Base-by-base conservation (phyloP, 2,888 invertebrate genomes). In the Apoderus coryli region DNA sequence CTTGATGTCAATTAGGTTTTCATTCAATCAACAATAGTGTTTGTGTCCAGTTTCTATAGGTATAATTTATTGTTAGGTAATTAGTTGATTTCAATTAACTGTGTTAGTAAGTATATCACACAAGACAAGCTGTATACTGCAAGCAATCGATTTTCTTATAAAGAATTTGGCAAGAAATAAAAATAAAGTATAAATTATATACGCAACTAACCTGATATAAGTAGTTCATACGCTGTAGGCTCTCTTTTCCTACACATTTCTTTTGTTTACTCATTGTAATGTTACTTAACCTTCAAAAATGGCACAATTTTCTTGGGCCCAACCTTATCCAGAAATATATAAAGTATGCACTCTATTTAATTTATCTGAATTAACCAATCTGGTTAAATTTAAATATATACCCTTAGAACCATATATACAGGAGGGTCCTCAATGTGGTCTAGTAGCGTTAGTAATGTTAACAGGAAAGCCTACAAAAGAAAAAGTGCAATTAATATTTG, bases 371-470 rank as follows among this genome's bases (percentile, higher is more conserved):
- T 38, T 63, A 14, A 45, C 49, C 28, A 46, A 61, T 26, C 75
- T 76, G 2, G 60, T 58, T 41, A 50, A 48, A 29, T 68, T 45
- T 24, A 33, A 32, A 10, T 59, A 58, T 37, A 49, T 38, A 33
- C 38, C 48, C 13, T 39, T 56, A 25, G 14, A 40, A 27, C 31
- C 37, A 22, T 45, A 50, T 23, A 33, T 53, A 24, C 71, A 72
- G 56, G 53, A 64, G 14, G 72, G 77, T 1, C 77, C 77, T 3
- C 88, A 86, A 44, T 90, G 90, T 61, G 90, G 90, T 5, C 55
- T 89, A 33, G 81, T 82, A n/a, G 86, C 88, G 2, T 55, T 89
- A 15, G 76, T 78, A 22, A 88, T 89, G 80, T 64, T 79, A 27
- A 60, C 76, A 1, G 65, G 70, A 37, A 68, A 66, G 27, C 54